These are phyloP conservation scores for Bubo bubo DNA, from an alignment of 2,113 vertebrate species.

Conservation along the genomic window DNA sequence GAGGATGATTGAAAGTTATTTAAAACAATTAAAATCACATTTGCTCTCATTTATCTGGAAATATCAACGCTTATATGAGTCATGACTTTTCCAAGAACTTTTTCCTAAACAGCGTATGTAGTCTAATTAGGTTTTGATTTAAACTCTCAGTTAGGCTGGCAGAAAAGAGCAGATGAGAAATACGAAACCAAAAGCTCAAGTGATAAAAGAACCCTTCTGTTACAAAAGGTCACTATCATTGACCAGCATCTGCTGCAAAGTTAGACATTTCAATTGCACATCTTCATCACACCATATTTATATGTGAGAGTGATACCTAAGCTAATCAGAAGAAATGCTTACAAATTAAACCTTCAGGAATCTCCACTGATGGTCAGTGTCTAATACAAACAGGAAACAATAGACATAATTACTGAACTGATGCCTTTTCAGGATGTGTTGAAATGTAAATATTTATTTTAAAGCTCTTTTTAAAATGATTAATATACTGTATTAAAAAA, in stretches of 20 bases:
- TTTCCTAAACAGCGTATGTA: slow-evolving; percentile 53
- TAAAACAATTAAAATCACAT: slow-evolving; percentile 42
- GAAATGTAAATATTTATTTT: not conserved
- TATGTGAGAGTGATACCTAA: not conserved
- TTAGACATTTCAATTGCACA: not conserved
- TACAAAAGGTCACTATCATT: slow-evolving; percentile 32
- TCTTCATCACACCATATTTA: not conserved
- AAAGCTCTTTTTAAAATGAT: not conserved
- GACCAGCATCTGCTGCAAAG: slow-evolving; percentile 27
- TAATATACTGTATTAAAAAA: not conserved
- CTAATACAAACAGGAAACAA: not conserved
- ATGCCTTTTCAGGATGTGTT: not conserved
- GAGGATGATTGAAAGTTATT: not conserved
- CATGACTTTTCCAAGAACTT: slow-evolving; percentile 36
- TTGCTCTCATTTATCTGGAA: slow-evolving; percentile 21
- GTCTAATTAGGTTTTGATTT: slow-evolving; percentile 57
- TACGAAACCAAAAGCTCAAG: slow-evolving; percentile 14
- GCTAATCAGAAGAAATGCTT: not conserved
- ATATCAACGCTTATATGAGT: slow-evolving; percentile 48
- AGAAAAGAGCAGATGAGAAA: slow-evolving; percentile 49
- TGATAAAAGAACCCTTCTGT: slow-evolving; percentile 34
- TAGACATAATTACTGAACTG: not conserved
- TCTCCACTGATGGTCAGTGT: not conserved
- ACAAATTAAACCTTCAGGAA: not conserved
- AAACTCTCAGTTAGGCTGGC: slow-evolving; percentile 23